Evolutionary conservation across 2,113 vertebrate species (phyloP), one percentile per base, ranked within the genome.

Genomic region (Sardina pilchardus): DNA sequence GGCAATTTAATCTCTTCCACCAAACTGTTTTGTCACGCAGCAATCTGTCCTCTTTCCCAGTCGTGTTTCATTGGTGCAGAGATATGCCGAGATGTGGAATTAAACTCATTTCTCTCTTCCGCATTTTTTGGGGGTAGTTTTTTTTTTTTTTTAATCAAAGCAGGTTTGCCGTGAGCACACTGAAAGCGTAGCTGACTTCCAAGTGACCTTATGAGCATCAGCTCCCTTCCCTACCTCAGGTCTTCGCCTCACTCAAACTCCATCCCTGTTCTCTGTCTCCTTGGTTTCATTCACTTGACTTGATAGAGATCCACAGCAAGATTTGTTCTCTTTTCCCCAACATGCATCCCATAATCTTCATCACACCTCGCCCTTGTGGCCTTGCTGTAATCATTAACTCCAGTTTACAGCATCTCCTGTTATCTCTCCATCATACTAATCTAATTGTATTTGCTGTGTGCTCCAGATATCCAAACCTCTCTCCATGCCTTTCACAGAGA

Each of bases 21-120:
- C 89, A 91, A 94, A 93, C 92, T 92, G 90, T 92, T 91, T 91
- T 93, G 88, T 93, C 93, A 94, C 91, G 91, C 90, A 92, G 82
- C 90, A 92, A 92, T 93, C 93, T 93, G 92, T 85, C 82, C 88
- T 14, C 83, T 87, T 87, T 90, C 71, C 34, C 71, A 78, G 30
- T 85, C 85, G 7, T n/a, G 85, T 83, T 89, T 81, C 82, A 83
- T 82, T 78, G 82, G 82, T 82, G 81, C 6, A 44, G 59, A 84
- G 26, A 42, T 2, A n/a, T 81, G 17, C 45, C 83, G 44, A 85
- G 42, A 43, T 45, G 50, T 34, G n/a, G 56, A 84, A 81, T 86
- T 26, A 43, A 87, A 81, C 26, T 48, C 0, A 14, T 50, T 53
- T 53, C 30, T 82, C 47, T 50, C 39, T 71, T 36, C 16, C 21